Evolutionary conservation across 2,888 invertebrate genomes (phyloP), one percentile per base, ranked within the genome.

Genomic region (Neoascia interrupta): DNA sequence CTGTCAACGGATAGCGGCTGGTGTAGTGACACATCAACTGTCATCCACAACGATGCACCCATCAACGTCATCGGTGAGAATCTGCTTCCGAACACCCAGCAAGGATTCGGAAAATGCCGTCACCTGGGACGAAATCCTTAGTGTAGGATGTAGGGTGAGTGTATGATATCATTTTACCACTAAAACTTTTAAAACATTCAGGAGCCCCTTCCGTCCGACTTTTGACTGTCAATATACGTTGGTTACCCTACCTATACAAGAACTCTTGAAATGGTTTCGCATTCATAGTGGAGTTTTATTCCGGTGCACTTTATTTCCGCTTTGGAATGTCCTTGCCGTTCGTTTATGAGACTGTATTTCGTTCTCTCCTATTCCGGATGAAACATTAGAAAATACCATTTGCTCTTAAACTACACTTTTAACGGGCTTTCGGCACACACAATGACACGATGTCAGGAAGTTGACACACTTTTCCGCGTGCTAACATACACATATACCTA

Each of bases 81-180:
- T 76, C 45, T 72, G 64, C 31, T 47, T 54, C n/a, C 58, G 64
- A 36, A 11, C 56, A 53, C 47, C 19, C 13, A 31, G 15, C 23
- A 8, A 31, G 26, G 58, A 45, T 13, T 5, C 41, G n/a, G 36
- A 47, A 5, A 47, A 54, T 60, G 16, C 23, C 8, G 47, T 39
- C 16, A 76, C 72, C 28, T 76, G 76, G 72, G 39, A 54, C 60
- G 64, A 64, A 49, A 51, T 60, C 16, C 47, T 76, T 6, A 45
- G 23, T 18, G 34, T 13, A 4, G 58, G 21, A 39, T 21, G 31
- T 36, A 58, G 41, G 69, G 69, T 69, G 19, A 69, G 68, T 28
- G n/a, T n/a, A n/a, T 31, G 31, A n/a, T 6, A 6, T n/a, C 31
- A 4, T 26, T 5, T 8, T 26, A 26, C 5, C 8, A 8, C 8